A percentile compares a stretch with the other conserved stretches of the same genome.
phyloP scores from a whole-genome alignment of 2,113 vertebrate genomes.

The Dipodomys ordii region DNA sequence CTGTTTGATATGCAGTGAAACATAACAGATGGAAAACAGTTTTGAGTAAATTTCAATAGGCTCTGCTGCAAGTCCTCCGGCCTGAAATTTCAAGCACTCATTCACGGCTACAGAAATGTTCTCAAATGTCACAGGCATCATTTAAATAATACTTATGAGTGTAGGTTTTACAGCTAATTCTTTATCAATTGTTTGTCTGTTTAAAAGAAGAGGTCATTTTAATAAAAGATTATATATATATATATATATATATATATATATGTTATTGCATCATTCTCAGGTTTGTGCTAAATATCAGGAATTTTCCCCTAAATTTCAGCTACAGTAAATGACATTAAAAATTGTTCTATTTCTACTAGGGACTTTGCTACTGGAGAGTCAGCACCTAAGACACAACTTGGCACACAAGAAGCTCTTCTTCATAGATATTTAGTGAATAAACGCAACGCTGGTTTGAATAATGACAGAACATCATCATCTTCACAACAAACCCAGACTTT shows the following conservation, averaged over 20 bases:
- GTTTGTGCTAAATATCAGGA: neutral
- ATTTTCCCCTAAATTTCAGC: neutral
- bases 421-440: neutral
- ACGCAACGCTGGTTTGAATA: neutral
- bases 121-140: too few species aligned
- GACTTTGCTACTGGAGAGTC: neutral
- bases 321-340: neutral
- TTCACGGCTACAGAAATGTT: too few species aligned
- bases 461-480: neutral
- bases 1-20: neutral
- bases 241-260: too few species aligned
- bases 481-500: conserved; percentile 6
- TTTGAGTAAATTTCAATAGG: neutral
- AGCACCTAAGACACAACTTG: neutral
- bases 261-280: neutral
- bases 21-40: neutral
- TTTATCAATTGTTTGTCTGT: too few species aligned
- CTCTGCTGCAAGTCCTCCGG: too few species aligned
- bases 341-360: neutral
- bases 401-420: neutral
- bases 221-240: too few species aligned
- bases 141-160: too few species aligned
- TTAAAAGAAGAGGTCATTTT: too few species aligned
- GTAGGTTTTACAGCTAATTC: too few species aligned
- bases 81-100: too few species aligned